A percentile compares a stretch with the other conserved stretches of the same genome.
These are phyloP conservation scores for Lanius collurio DNA, from an alignment of 2,113 vertebrate genomes.

Conservation along the genomic window DNA sequence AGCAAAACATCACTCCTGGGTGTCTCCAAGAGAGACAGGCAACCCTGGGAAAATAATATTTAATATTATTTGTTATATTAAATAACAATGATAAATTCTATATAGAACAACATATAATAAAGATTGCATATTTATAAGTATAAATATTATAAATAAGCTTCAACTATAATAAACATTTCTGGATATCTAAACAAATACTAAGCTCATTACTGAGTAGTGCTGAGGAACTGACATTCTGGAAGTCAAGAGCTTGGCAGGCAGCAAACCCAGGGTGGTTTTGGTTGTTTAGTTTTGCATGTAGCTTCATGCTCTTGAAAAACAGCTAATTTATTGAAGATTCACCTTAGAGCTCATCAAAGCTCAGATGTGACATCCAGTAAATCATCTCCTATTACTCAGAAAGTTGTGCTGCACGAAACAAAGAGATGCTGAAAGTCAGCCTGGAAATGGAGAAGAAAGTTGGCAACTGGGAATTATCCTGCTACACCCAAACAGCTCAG, in stretches of 20 bases:
- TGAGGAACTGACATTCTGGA: background rate
- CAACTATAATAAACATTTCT: background rate
- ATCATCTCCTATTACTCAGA: slow-evolving; percentile 22
- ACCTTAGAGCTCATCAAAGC: slow-evolving; percentile 13
- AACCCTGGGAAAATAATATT: too few species aligned
- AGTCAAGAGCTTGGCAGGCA: background rate
- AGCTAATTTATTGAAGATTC: slow-evolving; percentile 34
- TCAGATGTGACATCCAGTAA: slow-evolving; percentile 14
- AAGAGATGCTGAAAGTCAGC: slow-evolving; percentile 39
- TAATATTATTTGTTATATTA: background rate
- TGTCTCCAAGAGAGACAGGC: background rate
- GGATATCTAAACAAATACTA: background rate
- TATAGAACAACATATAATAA: background rate
- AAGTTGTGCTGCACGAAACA: slow-evolving; percentile 24
- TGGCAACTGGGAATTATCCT: background rate
- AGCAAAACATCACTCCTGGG: background rate
- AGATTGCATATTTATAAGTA: background rate
- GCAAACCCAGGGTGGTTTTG: background rate
- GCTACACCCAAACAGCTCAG: background rate
- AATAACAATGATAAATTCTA: background rate
- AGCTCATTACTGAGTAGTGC: background rate
- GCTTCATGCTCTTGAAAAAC: background rate
- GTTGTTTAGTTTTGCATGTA: background rate
- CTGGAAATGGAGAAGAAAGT: slow-evolving; percentile 36
- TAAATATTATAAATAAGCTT: background rate